Evolutionary conservation across 1,140 invertebrate genomes (phyloP).

Genomic region (Phortica variegata): DNA sequence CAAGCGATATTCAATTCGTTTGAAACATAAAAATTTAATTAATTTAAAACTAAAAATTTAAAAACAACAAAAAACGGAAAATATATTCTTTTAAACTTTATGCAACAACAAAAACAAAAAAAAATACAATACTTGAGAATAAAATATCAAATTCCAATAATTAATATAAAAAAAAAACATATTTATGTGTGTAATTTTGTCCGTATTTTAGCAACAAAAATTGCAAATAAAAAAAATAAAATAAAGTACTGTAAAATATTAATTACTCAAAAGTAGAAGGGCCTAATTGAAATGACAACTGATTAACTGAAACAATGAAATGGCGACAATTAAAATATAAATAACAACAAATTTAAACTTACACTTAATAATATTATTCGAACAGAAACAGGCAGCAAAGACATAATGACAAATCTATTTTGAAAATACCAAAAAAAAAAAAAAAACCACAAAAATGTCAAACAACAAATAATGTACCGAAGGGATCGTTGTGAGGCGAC

Average conservation of each 20-base stretch:
- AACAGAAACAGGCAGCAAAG: not conserved
- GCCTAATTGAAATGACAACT: conserved; percentile 14
- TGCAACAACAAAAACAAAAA: conserved; percentile 20
- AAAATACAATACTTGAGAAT: conserved; percentile 1
- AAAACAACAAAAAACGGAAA: conserved; percentile 22
- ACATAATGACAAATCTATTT: conserved; percentile 23
- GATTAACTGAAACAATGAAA: conserved; percentile 48
- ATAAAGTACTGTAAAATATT: conserved; percentile 28
- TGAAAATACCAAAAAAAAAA: conserved; percentile 9
- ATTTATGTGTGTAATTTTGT: conserved; percentile 36
- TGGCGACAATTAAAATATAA: conserved; percentile 44
- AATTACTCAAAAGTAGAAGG: conserved; percentile 9
- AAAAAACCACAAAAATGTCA: conserved; percentile 5
- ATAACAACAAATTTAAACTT: conserved; percentile 22
- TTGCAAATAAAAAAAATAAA: conserved; percentile 17
- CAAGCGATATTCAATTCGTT: no score
- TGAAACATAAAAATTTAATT: conserved; percentile 9
- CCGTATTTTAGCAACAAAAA: conserved; percentile 43
- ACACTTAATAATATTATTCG: conserved; percentile 19
- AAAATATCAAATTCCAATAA: conserved; percentile 2
- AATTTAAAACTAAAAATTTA: conserved; percentile 1
- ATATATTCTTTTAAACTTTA: conserved; percentile 56
- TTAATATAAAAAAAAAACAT: conserved; percentile 21
- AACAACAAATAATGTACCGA: not conserved
- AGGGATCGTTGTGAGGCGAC: no score